These are phyloP conservation scores for Gymnocypris eckloni DNA, from an alignment of 2,797 vertebrate species.

Conservation along the genomic window DNA sequence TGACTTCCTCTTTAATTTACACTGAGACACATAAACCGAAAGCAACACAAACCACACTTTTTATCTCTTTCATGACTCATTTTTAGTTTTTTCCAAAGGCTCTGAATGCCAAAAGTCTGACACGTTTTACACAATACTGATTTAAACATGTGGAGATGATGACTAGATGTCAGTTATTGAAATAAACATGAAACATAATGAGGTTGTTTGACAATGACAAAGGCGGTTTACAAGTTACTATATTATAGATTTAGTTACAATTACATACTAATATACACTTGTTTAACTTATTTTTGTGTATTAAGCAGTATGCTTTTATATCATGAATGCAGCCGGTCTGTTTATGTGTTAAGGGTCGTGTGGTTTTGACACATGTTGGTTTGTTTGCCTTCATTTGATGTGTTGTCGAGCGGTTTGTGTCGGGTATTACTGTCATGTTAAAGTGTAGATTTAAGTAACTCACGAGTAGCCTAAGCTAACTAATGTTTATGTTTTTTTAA, in stretches of 20 bases:
- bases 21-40: neutral
- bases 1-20: neutral
- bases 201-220: neutral
- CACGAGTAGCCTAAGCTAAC: slow-evolving; percentile 70
- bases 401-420: neutral
- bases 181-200: neutral
- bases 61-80: neutral
- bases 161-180: neutral
- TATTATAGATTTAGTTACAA: neutral
- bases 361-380: neutral
- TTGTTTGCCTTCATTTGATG: slow-evolving; percentile 12
- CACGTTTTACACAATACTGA: neutral
- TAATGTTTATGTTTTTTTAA: slow-evolving; percentile 54
- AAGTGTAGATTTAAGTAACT: neutral
- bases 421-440: too few relatives aligned
- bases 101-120: neutral
- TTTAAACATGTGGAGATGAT: neutral
- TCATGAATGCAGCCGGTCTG: neutral
- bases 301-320: neutral
- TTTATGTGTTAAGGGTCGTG: neutral
- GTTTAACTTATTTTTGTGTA: too few relatives aligned
- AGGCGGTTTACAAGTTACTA: neutral
- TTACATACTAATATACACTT: too few relatives aligned
- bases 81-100: neutral
- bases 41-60: neutral